Evolutionary conservation across 1,140 invertebrate species (phyloP).

Genomic region (Sweltsa coloradensis): DNA sequence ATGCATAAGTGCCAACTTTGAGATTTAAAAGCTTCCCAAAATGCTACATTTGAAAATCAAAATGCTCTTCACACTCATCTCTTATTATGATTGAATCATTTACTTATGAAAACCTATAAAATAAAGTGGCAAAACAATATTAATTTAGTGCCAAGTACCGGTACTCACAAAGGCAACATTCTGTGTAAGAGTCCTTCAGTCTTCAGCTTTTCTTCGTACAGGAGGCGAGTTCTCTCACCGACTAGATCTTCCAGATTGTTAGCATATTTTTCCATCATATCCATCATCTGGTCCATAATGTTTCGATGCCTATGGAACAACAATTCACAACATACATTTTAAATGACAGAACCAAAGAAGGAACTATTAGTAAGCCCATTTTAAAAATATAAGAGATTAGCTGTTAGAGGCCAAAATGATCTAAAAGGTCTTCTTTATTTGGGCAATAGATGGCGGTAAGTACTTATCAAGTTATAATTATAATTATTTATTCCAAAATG

Average conservation of each 20-base stretch:
- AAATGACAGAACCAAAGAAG: constrained; percentile 6
- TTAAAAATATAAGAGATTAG: constrained; percentile 2
- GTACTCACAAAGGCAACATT: constrained; percentile 85
- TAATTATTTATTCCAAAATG: too few species aligned
- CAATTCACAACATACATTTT: too few species aligned
- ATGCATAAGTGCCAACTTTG: too few species aligned
- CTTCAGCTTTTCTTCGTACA: constrained; percentile 87
- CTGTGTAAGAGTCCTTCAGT: constrained; percentile 84
- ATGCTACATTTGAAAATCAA: too few species aligned
- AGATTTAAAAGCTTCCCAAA: too few species aligned
- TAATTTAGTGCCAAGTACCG: constrained; percentile 16
- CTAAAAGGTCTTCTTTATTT: too few species aligned
- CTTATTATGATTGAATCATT: too few species aligned
- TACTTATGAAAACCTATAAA: too few species aligned
- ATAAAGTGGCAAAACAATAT: background rate
- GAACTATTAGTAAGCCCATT: constrained; percentile 1
- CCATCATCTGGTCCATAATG: constrained; percentile 94
- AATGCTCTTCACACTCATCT: too few species aligned
- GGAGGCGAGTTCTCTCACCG: constrained; percentile 69
- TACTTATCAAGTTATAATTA: too few species aligned
- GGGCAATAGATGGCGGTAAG: too few species aligned
- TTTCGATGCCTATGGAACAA: constrained; percentile 54
- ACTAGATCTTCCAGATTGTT: constrained; percentile 91
- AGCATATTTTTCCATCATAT: constrained; percentile 91
- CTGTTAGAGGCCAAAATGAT: background rate